Evolutionary conservation across 2,888 invertebrate species (phyloP).

Genomic region (Cynaeus angustus): DNA sequence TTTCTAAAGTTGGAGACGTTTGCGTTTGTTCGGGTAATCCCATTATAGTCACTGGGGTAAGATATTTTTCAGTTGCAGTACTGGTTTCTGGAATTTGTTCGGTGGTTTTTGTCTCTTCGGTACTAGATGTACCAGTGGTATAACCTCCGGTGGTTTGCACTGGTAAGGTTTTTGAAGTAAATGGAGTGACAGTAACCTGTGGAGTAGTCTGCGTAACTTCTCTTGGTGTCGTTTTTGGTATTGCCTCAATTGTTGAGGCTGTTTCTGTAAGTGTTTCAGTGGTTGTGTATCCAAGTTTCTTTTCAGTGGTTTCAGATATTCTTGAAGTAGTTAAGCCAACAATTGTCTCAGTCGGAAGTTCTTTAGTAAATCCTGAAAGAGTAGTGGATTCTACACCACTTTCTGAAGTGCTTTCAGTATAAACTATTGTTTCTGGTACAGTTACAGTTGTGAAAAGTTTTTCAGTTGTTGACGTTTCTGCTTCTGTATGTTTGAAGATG

Average conservation of each 20-base stretch:
- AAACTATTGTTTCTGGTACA: slow-evolving; percentile 17
- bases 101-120: background rate
- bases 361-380: too few relatives aligned
- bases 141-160: background rate
- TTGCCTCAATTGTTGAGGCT: background rate
- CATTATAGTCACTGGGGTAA: background rate
- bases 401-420: background rate
- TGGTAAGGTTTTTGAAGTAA: slow-evolving; percentile 1
- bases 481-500: too few relatives aligned
- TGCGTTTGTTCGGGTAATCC: background rate
- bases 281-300: background rate
- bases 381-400: too few relatives aligned
- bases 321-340: too few relatives aligned
- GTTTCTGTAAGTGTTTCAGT: background rate
- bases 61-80: background rate
- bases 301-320: background rate
- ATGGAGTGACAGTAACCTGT: background rate
- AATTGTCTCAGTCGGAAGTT: too few relatives aligned
- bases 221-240: background rate
- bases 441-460: background rate
- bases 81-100: background rate
- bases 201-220: background rate
- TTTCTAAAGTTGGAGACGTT: background rate
- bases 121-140: background rate
- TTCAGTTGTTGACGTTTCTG: background rate